Evolutionary conservation across 1,140 invertebrate species (phyloP).

Genomic region (Wasmannia auropunctata): DNA sequence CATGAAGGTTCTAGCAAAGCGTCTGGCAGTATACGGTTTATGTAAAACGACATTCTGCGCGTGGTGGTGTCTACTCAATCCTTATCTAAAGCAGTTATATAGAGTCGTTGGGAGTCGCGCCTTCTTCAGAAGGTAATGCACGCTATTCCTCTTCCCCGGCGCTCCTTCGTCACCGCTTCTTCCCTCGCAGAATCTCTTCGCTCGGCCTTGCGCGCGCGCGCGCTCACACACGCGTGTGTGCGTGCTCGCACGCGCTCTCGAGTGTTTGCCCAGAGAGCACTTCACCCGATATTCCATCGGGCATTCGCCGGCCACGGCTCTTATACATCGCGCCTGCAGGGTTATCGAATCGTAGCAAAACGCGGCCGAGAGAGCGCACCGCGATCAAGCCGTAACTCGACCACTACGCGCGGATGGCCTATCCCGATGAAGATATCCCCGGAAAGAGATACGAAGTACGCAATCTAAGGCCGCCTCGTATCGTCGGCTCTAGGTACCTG

Average conservation of each 20-base stretch:
- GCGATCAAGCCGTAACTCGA: conserved; percentile 70
- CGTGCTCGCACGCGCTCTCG: conserved; percentile 21
- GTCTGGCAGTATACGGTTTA: conserved; percentile 65
- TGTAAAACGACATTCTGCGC: conserved; percentile 79
- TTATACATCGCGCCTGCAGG: conserved; percentile 60
- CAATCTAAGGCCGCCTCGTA: conserved; percentile 50
- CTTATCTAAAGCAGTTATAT: conserved; percentile 80
- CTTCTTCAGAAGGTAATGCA: conserved; percentile 80
- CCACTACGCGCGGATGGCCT: conserved; percentile 65
- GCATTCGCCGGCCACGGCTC: conserved; percentile 2
- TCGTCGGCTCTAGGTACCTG: conserved; percentile 61
- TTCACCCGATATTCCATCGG: conserved; percentile 67
- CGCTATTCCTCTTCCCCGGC: conserved; percentile 45
- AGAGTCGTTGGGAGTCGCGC: conserved; percentile 76
- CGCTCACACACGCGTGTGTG: background rate
- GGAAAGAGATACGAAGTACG: conserved; percentile 63
- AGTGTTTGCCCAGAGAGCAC: conserved; percentile 68
- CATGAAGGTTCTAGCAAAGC: conserved; percentile 55
- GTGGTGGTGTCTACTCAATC: conserved; percentile 76
- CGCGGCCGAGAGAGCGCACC: conserved; percentile 56
- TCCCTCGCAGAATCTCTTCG: conserved; percentile 9
- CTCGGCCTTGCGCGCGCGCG: background rate
- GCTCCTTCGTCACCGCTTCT: conserved; percentile 27
- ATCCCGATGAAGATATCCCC: conserved; percentile 75
- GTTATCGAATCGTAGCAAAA: conserved; percentile 71